phyloP scores from a whole-genome alignment of 2,888 invertebrate genomes.

The Tetropium fuscum region DNA sequence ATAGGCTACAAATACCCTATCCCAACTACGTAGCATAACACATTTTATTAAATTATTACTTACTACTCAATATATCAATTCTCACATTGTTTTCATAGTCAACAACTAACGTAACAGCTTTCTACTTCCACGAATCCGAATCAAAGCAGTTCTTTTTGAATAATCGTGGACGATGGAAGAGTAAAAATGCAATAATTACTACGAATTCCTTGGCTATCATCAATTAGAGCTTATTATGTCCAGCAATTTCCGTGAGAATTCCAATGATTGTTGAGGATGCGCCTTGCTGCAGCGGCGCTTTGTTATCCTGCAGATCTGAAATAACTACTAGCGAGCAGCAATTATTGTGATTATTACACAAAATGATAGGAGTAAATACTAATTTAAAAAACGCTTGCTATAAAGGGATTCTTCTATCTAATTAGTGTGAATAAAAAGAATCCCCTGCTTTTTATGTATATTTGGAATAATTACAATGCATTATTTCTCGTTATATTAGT shows the following conservation, averaged over 20 bases:
- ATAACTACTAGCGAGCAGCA: conserved; percentile 6
- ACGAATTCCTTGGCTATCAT: conserved; percentile 5
- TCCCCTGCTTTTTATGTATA: too few species aligned
- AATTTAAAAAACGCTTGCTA: conserved; percentile 12
- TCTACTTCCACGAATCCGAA: conserved; percentile 7
- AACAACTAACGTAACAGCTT: too few species aligned
- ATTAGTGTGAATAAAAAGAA: conserved; percentile 26
- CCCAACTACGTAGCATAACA: too few species aligned
- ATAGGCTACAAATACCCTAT: too few species aligned
- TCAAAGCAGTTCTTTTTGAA: background rate
- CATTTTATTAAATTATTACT: too few species aligned
- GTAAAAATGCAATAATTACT: conserved; percentile 20
- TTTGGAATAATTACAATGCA: too few species aligned
- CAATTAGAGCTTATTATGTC: conserved; percentile 17
- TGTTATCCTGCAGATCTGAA: conserved; percentile 15
- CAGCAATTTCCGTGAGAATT: conserved; percentile 20
- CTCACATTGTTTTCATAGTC: too few species aligned
- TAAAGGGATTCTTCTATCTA: background rate
- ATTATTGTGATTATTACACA: conserved; percentile 11
- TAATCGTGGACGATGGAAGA: background rate
- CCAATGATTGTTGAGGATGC: background rate
- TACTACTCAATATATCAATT: too few species aligned
- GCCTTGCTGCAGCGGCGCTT: conserved; percentile 7
- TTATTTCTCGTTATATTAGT: too few species aligned
- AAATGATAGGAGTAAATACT: conserved; percentile 9